Conservation (phyloP, 2,888 invertebrate species). For the Autographa gamma region DNA sequence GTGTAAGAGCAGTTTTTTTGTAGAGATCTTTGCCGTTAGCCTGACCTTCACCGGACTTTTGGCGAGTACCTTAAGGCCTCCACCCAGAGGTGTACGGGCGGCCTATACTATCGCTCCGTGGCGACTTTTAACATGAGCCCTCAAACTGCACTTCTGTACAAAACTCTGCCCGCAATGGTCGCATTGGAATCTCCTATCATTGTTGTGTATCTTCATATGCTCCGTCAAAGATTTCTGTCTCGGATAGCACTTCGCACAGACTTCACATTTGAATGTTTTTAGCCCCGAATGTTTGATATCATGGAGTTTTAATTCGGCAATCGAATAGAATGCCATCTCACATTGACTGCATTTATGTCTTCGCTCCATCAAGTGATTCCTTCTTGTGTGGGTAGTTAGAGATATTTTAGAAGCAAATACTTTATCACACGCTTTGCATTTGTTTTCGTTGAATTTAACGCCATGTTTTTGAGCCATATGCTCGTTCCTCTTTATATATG, state of each 20-base stretch:
- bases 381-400: conserved; percentile 79
- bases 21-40: too few species aligned
- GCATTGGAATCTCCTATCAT: conserved; percentile 62
- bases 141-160: conserved; percentile 68
- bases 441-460: conserved; percentile 29
- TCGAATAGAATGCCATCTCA: conserved; percentile 46
- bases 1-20: too few species aligned
- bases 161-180: conserved; percentile 65
- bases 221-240: conserved; percentile 62
- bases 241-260: conserved; percentile 71
- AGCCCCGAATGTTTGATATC: conserved; percentile 74
- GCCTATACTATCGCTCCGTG: conserved; percentile 25
- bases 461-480: conserved; percentile 61
- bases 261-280: conserved; percentile 70
- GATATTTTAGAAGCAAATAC: conserved; percentile 80
- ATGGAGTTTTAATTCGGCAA: conserved; percentile 72
- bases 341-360: conserved; percentile 50
- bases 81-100: too few species aligned
- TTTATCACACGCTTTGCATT: conserved; percentile 67
- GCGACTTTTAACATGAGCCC: conserved; percentile 58
- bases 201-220: conserved; percentile 68
- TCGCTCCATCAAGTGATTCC: conserved; percentile 65
- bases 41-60: too few species aligned
- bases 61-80: too few species aligned
- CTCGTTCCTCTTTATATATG: conserved; percentile 46